These are phyloP conservation scores for Sardina pilchardus DNA, from an alignment of 2,113 vertebrate genomes.

Conservation along the genomic window DNA sequence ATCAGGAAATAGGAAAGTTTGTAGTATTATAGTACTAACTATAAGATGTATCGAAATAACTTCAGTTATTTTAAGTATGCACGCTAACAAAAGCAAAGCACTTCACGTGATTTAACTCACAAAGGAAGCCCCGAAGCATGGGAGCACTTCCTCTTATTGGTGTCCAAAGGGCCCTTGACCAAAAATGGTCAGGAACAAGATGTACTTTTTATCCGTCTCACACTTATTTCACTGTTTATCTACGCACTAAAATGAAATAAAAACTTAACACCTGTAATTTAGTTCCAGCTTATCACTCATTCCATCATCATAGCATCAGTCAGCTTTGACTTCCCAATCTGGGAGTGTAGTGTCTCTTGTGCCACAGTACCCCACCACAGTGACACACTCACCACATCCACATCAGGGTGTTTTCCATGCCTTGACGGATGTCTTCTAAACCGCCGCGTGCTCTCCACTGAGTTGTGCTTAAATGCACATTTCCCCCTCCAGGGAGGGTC, in stretches of 20 bases:
- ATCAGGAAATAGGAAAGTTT: no score
- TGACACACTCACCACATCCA: background rate
- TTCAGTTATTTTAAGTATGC: background rate
- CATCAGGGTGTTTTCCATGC: background rate
- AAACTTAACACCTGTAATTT: background rate
- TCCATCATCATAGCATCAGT: background rate
- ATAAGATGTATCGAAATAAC: no score
- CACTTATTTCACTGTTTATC: background rate
- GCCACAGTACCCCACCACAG: background rate
- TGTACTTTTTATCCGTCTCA: background rate
- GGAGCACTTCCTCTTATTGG: background rate
- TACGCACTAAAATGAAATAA: background rate
- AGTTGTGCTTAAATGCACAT: background rate
- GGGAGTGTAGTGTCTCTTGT: background rate
- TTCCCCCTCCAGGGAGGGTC: conserved; percentile 13
- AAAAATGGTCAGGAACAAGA: background rate
- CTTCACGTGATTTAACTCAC: background rate
- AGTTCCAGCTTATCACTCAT: background rate
- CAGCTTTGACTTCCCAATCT: background rate
- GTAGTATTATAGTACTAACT: no score
- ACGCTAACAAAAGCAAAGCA: background rate
- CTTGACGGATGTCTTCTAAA: background rate
- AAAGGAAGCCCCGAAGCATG: background rate
- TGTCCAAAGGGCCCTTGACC: background rate
- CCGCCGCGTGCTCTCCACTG: background rate